Evolutionary conservation across 2,797 vertebrate genomes (phyloP), one percentile per base, ranked within the genome.

Genomic region (Hapalemur alaotrensis): DNA sequence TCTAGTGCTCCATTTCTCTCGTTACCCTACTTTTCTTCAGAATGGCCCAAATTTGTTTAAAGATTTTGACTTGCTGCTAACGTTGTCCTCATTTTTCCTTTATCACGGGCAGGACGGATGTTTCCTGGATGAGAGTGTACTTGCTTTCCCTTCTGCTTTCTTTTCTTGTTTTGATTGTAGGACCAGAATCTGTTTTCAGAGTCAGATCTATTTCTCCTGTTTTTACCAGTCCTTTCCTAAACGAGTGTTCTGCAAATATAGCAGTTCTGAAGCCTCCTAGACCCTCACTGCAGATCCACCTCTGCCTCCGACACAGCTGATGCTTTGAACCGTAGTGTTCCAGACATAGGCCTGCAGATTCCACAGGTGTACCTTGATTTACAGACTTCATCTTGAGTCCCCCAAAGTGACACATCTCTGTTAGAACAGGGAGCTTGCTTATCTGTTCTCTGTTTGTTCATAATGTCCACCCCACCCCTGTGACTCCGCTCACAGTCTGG

Each of bases 91-190:
- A 0, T 17, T 50, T 91, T 54, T n/a, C 3, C 41, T 72, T 65
- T 41, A 25, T 65, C 5, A 5, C 4, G 0, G 0, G 59, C 25
- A 9, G 5, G 25, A 46, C 0, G 4, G 7, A 52, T 76, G 46
- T 86, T 70, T 92, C 48, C 70, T 41, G 15, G 28, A 10, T 61
- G 32, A 35, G 2, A 46, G 8, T 7, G 7, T 72, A 25, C 61
- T 25, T 5, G 48, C 41, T 81, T 82, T 57, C 54, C 57, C 63
- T 78, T 63, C 25, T 30, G 41, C 52, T 65, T 78, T 52, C n/a
- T 78, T 79, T 79, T 10, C 13, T 76, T n/a, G 15, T 50, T 52
- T 87, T 63, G 18, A 76, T 89, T 48, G 63, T 17, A 69, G 69
- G 11, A 80, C 32, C 50, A 28, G 59, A 83, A 52, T 70, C 13